A percentile compares a stretch with the other conserved stretches of the same genome.
Evolutionary conservation across 2,797 vertebrate genomes (phyloP).

Genomic region (Danio tinwini): DNA sequence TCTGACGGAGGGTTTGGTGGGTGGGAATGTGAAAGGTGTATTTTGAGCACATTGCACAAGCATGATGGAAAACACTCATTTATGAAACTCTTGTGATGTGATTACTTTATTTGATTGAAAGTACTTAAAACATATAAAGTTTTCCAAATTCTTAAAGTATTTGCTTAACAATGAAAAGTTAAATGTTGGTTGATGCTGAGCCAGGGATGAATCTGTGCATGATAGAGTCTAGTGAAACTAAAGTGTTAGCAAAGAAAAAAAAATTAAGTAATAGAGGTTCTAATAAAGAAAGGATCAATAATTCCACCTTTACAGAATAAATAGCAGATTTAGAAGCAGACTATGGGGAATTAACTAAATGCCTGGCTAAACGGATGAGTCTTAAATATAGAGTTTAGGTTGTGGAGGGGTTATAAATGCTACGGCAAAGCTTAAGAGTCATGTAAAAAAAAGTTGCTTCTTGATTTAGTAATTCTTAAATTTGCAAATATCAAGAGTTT

Average conservation of each 20-base stretch:
- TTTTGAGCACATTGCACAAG: not conserved
- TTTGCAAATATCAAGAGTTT: not conserved
- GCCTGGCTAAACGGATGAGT: conserved; percentile 9
- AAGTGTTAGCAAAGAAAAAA: not conserved
- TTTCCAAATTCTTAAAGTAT: no score
- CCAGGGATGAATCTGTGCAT: not conserved
- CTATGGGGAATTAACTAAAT: conserved; percentile 2
- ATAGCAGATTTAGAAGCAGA: not conserved
- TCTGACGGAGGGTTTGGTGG: not conserved
- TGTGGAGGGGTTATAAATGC: not conserved
- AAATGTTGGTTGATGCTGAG: not conserved
- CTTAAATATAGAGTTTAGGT: not conserved
- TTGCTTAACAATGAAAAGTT: not conserved
- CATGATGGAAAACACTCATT: not conserved
- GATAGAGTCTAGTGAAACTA: not conserved
- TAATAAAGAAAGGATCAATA: conserved; percentile 11
- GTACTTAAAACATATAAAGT: no score
- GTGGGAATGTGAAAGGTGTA: not conserved
- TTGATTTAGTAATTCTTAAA: not conserved
- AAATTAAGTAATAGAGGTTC: not conserved
- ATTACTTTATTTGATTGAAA: not conserved
- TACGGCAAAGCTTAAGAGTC: not conserved
- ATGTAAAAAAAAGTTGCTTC: not conserved
- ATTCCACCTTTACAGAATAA: not conserved
- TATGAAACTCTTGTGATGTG: not conserved